Evolutionary conservation across 2,113 vertebrate species (phyloP), one percentile per base, ranked within the genome.

Genomic region (Apus apus): DNA sequence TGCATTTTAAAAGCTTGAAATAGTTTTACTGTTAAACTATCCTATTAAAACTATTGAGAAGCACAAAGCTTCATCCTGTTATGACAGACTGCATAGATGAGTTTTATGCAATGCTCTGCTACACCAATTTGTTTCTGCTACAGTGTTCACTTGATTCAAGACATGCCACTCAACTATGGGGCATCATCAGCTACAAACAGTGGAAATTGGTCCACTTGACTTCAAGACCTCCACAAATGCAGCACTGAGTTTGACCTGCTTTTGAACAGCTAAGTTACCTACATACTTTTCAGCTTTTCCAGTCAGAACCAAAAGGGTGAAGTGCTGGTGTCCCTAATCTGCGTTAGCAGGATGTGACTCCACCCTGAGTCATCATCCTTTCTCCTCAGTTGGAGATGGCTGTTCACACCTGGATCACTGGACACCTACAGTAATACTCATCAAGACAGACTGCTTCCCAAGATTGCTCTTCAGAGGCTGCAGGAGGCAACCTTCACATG

Each of bases 141-240:
- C 8, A 8, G 45, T 1, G 8, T 27, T 34, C 8, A 4, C 25
- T 6, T 8, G 46, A 53, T 34, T 62, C 27, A 40, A 27, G 12
- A 27, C 30, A 8, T 2, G 43, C 25, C 50, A 29, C 29, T 29
- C 72, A 43, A 3, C 0, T 0, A 56, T 3, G 22, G n/a, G 38
- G 26, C 19, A 80, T 34, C 25, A 72, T 40, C 62, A 66, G 54
- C 45, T 60, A 58, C 45, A 29, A n/a, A 11, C 13, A 1, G 1
- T 2, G 27, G 3, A 5, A 22, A 32, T 13, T 1, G 0, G 12
- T 17, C n/a, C 14, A 5, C 46, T 19, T 10, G 14, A 23, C 15
- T n/a, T 66, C 22, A 58, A 50, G 17, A 36, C 13, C 38, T 54
- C 67, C 36, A 9, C 0, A 26, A 53, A 27, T 3, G 6, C 75